Conservation (phyloP, 35 echinoderm and acorn worm genomes). For the Diadema setosum region DNA sequence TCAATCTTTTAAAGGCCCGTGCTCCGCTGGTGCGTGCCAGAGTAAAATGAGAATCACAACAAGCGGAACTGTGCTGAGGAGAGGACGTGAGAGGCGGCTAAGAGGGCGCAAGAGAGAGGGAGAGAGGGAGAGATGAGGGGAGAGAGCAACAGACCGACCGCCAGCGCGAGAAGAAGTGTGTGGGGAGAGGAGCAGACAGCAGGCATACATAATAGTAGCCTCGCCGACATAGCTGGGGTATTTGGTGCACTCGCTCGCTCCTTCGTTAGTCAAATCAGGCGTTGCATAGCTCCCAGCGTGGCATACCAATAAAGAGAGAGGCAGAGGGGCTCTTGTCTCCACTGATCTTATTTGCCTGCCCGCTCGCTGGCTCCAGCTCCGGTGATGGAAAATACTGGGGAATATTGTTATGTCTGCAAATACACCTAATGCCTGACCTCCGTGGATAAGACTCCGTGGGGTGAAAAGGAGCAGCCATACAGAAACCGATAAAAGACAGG, state of each 20-base stretch:
- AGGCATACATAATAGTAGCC: background rate
- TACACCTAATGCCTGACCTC: background rate
- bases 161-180: background rate
- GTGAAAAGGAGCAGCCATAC: background rate
- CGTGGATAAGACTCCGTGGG: background rate
- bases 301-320: conserved; percentile 9
- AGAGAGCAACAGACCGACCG: background rate
- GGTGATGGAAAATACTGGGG: background rate
- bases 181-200: too few species aligned
- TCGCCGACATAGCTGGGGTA: background rate
- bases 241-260: background rate
- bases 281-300: background rate
- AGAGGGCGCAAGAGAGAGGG: background rate
- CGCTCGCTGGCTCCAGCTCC: background rate
- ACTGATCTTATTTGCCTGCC: background rate
- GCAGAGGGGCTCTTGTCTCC: background rate
- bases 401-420: conserved; percentile 15
- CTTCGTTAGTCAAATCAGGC: conserved; percentile 1
- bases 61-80: background rate
- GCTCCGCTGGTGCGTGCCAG: background rate
- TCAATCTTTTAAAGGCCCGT: background rate
- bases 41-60: background rate
- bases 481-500: conserved; percentile 6
- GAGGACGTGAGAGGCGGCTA: background rate
- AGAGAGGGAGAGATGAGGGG: background rate